Percentiles rank a stretch among this genome's conserved stretches.
phyloP scores from a whole-genome alignment of 2,113 vertebrate species.

The Eurypyga helias region DNA sequence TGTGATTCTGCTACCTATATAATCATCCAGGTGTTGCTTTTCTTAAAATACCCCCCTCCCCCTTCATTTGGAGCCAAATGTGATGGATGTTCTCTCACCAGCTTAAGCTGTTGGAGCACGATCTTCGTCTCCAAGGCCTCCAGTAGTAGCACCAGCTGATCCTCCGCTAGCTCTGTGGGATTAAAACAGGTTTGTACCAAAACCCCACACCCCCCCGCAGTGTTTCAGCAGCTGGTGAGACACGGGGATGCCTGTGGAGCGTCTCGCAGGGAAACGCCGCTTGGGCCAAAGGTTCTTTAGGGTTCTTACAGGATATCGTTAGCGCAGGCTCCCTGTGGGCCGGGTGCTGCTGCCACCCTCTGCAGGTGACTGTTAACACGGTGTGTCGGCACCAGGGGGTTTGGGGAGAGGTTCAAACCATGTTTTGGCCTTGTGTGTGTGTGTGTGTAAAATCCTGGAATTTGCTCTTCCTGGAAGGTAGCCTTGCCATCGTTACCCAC shows the following conservation, averaged over 20 bases:
- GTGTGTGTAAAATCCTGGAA: background rate
- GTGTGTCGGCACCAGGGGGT: background rate
- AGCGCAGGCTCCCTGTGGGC: background rate
- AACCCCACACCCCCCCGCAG: fast-evolving
- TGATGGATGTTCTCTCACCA: conserved; percentile 60
- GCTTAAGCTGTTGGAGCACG: conserved; percentile 44
- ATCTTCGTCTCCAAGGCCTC: conserved; percentile 68
- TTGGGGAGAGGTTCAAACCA: background rate
- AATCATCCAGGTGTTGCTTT: background rate
- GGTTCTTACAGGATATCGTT: background rate
- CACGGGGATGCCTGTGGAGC: background rate
- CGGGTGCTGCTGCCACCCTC: fast-evolving
- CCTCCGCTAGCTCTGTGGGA: conserved; percentile 63
- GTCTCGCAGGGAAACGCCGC: fast-evolving
- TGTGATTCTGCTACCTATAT: background rate
- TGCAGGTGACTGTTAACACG: fast-evolving
- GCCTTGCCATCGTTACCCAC: background rate
- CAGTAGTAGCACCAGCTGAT: conserved; percentile 66
- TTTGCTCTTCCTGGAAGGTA: background rate
- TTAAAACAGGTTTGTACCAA: background rate
- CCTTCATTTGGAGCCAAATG: background rate
- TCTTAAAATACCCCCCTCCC: background rate
- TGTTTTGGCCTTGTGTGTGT: background rate
- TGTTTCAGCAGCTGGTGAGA: fast-evolving
- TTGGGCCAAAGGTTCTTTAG: background rate